A percentile compares a stretch with the other conserved stretches of the same genome.
Evolutionary conservation across 2,113 vertebrate genomes (phyloP).

Genomic region (Perca fluviatilis): DNA sequence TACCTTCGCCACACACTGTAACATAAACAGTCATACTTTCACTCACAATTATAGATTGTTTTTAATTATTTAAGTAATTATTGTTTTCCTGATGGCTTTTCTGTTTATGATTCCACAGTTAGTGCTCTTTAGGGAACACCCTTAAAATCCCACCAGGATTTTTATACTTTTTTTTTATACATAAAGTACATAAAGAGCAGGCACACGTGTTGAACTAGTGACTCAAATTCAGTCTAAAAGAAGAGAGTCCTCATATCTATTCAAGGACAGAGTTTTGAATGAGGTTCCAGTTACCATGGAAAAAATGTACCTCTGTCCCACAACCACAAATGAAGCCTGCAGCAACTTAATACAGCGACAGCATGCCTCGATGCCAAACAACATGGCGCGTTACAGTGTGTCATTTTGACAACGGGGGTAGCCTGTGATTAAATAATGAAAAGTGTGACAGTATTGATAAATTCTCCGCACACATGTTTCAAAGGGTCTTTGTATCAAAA

Average conservation of each 20-base stretch:
- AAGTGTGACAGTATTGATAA: neutral
- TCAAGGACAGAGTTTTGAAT: constrained; percentile 76
- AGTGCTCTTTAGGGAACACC: neutral
- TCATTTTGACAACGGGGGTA: neutral
- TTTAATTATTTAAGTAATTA: neutral
- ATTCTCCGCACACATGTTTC: neutral
- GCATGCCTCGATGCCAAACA: constrained; percentile 15
- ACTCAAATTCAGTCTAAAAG: constrained; percentile 73
- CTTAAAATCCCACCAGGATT: neutral
- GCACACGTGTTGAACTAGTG: constrained; percentile 31
- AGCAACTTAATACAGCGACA: constrained; percentile 55
- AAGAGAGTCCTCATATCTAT: constrained; percentile 66
- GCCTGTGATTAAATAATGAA: constrained; percentile 8
- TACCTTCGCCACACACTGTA: neutral
- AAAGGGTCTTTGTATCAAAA: neutral
- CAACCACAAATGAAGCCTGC: constrained; percentile 67
- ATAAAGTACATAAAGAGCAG: constrained; percentile 47
- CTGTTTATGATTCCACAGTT: neutral
- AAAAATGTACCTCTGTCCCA: constrained; percentile 74
- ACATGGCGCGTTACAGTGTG: neutral
- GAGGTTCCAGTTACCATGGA: constrained; percentile 79
- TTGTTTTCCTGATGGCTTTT: neutral
- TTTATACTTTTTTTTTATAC: neutral
- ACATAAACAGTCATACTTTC: neutral
- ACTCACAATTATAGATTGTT: neutral